Percentiles rank a stretch among this genome's conserved stretches.
phyloP scores from a whole-genome alignment of 2,113 vertebrate species.

The Chrysemys picta region DNA sequence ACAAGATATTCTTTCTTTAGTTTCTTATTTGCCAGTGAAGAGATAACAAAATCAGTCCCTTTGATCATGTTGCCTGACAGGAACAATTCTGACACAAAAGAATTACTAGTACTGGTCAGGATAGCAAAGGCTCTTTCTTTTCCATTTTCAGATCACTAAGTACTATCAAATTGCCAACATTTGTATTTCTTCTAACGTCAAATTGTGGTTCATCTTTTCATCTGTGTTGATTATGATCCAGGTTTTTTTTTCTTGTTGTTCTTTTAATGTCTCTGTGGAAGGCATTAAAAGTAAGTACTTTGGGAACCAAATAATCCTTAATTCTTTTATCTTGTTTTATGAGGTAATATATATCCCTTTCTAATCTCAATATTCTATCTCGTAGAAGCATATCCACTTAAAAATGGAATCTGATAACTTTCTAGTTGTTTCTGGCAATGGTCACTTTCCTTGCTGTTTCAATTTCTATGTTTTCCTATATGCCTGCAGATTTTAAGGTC shows the following conservation, averaged over 20 bases:
- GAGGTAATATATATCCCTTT: not conserved
- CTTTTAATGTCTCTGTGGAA: not conserved
- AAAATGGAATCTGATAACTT: not conserved
- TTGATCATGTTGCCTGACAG: not conserved
- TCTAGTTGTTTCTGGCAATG: not conserved
- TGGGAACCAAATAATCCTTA: not conserved
- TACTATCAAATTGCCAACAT: not conserved
- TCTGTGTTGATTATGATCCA: not conserved
- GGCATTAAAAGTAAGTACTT: not conserved
- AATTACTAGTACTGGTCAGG: not conserved
- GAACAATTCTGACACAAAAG: not conserved
- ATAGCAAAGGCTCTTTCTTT: not conserved
- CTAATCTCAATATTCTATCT: not conserved
- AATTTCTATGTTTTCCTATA: not conserved
- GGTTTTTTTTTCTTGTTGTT: not conserved
- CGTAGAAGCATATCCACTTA: not conserved
- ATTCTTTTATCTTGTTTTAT: not conserved
- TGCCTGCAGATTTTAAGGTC: not conserved
- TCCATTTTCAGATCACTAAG: not conserved
- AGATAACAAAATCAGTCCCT: not conserved
- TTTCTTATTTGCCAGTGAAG: not conserved
- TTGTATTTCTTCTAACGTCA: not conserved
- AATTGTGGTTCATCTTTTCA: not conserved
- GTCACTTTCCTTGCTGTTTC: not conserved
- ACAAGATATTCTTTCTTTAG: not conserved